Evolutionary conservation across 2,797 vertebrate genomes (phyloP).

Genomic region (Otolemur crassicaudatus): DNA sequence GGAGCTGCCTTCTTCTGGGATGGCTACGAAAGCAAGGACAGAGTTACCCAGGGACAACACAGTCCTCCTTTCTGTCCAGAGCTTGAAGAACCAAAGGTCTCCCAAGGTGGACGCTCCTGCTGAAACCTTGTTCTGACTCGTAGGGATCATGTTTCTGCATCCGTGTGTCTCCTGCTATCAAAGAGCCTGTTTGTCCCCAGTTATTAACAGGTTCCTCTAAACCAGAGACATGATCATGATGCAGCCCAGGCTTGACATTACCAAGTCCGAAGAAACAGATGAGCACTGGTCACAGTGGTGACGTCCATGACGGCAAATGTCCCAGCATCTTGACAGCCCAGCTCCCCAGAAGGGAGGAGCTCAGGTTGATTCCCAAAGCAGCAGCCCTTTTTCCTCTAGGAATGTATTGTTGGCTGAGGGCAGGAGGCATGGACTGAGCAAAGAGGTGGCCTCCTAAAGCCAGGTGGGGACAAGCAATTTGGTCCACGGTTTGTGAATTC

Average conservation of each 20-base stretch:
- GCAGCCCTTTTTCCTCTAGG: neutral
- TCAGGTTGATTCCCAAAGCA: neutral
- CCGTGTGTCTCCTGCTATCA: neutral
- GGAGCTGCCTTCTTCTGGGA: neutral
- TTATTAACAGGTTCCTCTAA: neutral
- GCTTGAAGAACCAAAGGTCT: constrained; percentile 24
- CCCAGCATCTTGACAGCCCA: neutral
- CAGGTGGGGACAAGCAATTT: neutral
- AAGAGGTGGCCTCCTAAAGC: neutral
- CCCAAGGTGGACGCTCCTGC: neutral
- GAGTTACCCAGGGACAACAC: neutral
- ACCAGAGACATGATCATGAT: neutral
- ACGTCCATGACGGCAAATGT: neutral
- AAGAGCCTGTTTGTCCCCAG: neutral
- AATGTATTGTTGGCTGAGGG: constrained; percentile 11
- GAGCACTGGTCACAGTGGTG: neutral
- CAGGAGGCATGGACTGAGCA: neutral
- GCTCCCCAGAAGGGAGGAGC: neutral
- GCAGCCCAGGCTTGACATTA: neutral
- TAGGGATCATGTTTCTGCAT: neutral
- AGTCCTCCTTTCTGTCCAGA: neutral
- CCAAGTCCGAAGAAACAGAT: neutral
- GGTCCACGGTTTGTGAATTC: neutral
- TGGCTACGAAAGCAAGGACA: accelerated
- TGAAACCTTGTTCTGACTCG: neutral